Evolutionary conservation across 2,888 invertebrate genomes (phyloP), one percentile per base, ranked within the genome.

Genomic region (Netelia melanura): DNA sequence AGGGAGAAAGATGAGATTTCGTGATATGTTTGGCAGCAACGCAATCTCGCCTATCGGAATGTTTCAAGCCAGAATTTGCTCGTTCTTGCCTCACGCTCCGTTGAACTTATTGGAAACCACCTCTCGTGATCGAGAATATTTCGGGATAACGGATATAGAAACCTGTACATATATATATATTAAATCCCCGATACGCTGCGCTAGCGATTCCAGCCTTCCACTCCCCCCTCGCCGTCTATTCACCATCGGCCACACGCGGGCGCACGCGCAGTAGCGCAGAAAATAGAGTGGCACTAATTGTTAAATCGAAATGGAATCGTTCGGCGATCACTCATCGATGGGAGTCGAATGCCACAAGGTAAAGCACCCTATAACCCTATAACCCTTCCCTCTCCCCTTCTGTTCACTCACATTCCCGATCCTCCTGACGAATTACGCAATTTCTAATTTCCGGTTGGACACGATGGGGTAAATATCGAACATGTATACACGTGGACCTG

Each of bases 401-500:
- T 30, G 30, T 3, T 30, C 30, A 30, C 30, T 30, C 30, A 30
- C 30, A 30, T 30, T 5, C 30, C 30, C 30, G 0, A 5, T 5
- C 30, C 30, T 30, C 30, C 30, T 30, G 83, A 81, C 81, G 79
- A 87, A 89, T 87, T 88, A 89, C 88, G 86, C 88, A 87, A 85
- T 87, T 85, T 86, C 87, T 87, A 87, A 89, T 89, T 89, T 89
- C 89, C 88, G 87, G 81, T 74, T 67, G 67, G 56, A 77, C 61
- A 61, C 30, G 44, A 62, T 54, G 30, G n/a, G 44, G 21, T 25
- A 61, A n/a, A 25, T 70, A 54, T 68, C 43, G 8, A 30, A 54
- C 70, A 17, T 68, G 30, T 21, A 25, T 43, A 43, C 67, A 38
- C 25, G 23, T 64, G 71, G 48, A 72, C 61, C 38, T 64, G 68